Percentiles rank a stretch among this genome's conserved stretches.
phyloP scores from a whole-genome alignment of 2,888 invertebrate species.

The Eristalis tenax region DNA sequence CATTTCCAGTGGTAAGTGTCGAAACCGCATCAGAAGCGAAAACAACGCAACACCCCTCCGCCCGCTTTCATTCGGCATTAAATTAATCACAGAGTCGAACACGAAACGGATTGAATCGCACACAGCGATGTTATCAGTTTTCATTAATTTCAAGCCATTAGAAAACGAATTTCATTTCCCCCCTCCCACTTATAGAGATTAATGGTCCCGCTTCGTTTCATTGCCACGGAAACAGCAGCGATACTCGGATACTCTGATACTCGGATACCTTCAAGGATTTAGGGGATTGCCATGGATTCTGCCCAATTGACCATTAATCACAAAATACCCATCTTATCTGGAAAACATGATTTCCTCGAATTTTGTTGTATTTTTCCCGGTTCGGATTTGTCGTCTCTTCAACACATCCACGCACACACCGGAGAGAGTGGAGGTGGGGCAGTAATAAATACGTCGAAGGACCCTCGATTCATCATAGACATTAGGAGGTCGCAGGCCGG shows the following conservation, averaged over 20 bases:
- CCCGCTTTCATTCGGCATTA: neutral
- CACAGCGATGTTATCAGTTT: neutral
- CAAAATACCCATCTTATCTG: constrained; percentile 9
- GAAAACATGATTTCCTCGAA: constrained; percentile 12
- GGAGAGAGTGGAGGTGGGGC: neutral
- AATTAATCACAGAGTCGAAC: neutral
- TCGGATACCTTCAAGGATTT: neutral
- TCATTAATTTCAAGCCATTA: neutral
- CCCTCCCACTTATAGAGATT: neutral
- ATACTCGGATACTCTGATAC: neutral
- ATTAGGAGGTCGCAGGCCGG: neutral
- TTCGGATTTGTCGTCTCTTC: neutral
- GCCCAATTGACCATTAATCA: constrained; percentile 21
- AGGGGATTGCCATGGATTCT: neutral
- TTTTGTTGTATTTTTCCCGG: neutral
- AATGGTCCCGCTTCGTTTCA: neutral
- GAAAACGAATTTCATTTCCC: neutral
- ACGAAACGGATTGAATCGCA: neutral
- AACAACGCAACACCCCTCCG: neutral
- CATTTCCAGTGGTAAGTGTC: too few relatives aligned
- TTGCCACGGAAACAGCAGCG: neutral
- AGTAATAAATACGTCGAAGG: neutral
- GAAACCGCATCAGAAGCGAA: too few relatives aligned
- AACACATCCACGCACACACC: neutral
- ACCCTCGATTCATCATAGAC: neutral